Conservation (phyloP, 2,888 invertebrate species). For the Balanococcus diminutus region DNA sequence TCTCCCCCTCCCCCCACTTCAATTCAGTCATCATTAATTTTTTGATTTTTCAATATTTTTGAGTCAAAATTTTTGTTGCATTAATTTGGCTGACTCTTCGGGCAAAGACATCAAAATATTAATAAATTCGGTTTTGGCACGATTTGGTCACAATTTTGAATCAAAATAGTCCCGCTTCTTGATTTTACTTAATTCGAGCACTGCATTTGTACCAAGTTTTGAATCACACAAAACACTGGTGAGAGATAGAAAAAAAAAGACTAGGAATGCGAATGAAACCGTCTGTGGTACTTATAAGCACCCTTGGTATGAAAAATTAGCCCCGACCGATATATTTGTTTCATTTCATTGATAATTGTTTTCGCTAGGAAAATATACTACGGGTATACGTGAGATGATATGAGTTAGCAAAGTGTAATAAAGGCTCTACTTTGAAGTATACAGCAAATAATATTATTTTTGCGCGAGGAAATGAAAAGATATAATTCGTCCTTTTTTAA, state of each 20-base stretch:
- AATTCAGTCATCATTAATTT: no score
- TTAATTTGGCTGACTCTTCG: no score
- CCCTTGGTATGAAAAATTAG: neutral
- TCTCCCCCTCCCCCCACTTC: no score
- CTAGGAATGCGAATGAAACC: neutral
- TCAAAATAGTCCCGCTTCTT: no score
- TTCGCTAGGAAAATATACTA: neutral
- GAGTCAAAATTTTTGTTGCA: no score
- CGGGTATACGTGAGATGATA: neutral
- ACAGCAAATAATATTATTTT: conserved; percentile 16
- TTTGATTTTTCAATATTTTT: no score
- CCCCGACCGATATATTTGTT: neutral
- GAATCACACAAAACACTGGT: neutral
- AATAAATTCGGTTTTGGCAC: no score
- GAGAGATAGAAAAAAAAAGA: neutral
- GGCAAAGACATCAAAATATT: no score
- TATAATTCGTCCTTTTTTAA: conserved; percentile 8
- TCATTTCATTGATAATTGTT: conserved; percentile 10
- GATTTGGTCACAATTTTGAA: no score
- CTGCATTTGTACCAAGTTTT: no score
- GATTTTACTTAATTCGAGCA: no score
- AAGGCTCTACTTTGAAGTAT: conserved; percentile 8
- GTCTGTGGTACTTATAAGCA: neutral
- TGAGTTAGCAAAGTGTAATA: conserved; percentile 3
- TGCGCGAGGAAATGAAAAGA: conserved; percentile 19